phyloP scores from a whole-genome alignment of 1,140 invertebrate genomes.

The Medauroidea extradentata region DNA sequence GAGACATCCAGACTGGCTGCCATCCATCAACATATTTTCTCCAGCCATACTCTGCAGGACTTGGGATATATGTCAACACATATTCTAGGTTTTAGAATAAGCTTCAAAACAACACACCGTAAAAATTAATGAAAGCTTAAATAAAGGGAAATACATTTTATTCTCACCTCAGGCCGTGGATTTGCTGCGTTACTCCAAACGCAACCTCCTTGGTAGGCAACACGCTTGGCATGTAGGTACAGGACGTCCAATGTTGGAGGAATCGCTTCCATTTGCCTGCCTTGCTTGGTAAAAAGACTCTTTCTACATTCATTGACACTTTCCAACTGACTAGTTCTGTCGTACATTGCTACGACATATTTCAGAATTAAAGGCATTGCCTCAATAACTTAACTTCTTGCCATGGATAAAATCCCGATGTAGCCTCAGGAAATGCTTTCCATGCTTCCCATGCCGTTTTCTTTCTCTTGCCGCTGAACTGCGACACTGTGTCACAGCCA shows the following conservation, averaged over 20 bases:
- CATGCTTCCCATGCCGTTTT: slow-evolving; percentile 5
- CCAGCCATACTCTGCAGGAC: not conserved
- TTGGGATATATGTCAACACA: not conserved
- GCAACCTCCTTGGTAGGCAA: slow-evolving; percentile 1
- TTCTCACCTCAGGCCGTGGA: not conserved
- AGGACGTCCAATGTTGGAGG: not conserved
- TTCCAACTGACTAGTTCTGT: not conserved
- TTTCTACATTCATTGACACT: slow-evolving; percentile 2
- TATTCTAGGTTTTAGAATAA: no score
- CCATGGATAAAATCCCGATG: not conserved
- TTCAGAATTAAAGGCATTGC: not conserved
- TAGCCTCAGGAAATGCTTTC: not conserved
- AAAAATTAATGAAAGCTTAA: no score
- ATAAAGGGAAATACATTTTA: no score
- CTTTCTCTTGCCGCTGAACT: not conserved
- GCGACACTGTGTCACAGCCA: slow-evolving; percentile 3
- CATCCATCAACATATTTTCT: not conserved
- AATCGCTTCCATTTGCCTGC: slow-evolving; percentile 1
- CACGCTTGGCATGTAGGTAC: not conserved
- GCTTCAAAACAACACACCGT: no score
- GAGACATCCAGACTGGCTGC: not conserved
- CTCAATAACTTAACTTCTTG: not conserved
- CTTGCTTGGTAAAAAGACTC: not conserved
- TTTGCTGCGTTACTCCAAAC: not conserved
- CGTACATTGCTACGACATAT: not conserved